Evolutionary conservation across 2,113 vertebrate species (phyloP).

Genomic region (Phrynocephalus versicolor): DNA sequence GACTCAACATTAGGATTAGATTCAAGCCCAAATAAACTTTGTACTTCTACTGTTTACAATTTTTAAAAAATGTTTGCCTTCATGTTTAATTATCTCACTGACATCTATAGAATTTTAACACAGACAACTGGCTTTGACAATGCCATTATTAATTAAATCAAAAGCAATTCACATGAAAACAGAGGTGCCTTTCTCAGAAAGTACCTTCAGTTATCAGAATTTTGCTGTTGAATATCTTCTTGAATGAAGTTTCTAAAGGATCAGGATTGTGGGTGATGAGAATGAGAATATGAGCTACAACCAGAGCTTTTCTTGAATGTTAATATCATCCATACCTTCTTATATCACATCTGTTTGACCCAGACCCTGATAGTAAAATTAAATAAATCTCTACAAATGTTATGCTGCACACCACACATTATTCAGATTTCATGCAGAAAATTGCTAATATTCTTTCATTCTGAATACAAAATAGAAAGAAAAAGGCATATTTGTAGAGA

Average conservation of each 20-base stretch:
- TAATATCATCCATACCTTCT: not conserved
- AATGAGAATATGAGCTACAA: not conserved
- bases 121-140: not conserved
- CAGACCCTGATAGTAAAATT: constrained; percentile 25
- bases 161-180: not conserved
- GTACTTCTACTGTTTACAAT: not conserved
- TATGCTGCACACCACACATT: constrained; percentile 27
- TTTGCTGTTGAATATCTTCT: not conserved
- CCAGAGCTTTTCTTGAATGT: not conserved
- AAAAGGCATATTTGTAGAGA: constrained; percentile 26
- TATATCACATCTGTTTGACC: constrained; percentile 34
- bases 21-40: not conserved
- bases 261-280: not conserved
- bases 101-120: not conserved
- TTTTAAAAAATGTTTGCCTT: not conserved
- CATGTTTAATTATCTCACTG: not conserved
- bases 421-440: constrained; percentile 45
- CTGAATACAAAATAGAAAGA: constrained; percentile 46
- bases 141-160: not conserved
- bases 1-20: not conserved
- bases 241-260: not conserved
- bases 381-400: constrained; percentile 51
- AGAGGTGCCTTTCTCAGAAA: not conserved
- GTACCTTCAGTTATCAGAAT: not conserved
- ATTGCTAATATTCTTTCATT: constrained; percentile 46